These are phyloP conservation scores for Pristionchus entomophagus DNA, from an alignment of 2,888 invertebrate species.

Conservation along the genomic window DNA sequence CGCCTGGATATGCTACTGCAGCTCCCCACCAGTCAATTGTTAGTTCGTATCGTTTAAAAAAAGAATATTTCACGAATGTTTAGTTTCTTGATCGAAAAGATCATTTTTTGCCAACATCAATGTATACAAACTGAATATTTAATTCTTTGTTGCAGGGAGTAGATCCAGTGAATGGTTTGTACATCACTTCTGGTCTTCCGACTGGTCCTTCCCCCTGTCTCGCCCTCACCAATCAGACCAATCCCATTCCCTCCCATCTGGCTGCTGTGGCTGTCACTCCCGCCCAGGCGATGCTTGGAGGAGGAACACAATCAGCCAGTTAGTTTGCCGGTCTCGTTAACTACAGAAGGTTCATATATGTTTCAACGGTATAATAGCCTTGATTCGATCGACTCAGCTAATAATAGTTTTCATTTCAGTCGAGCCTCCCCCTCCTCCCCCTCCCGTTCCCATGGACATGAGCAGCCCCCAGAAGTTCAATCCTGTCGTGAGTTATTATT, in stretches of 20 bases:
- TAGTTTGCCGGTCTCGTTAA: background rate
- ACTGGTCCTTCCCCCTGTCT: constrained; percentile 28
- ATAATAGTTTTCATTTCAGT: background rate
- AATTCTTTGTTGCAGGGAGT: constrained; percentile 19
- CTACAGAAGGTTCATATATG: background rate
- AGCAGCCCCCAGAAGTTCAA: background rate
- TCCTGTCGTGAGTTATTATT: background rate
- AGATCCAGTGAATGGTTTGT: constrained; percentile 46
- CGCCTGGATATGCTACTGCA: constrained; percentile 5
- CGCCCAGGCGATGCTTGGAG: background rate
- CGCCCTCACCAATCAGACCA: constrained; percentile 15
- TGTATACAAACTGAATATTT: background rate
- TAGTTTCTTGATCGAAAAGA: no score
- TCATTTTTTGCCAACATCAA: no score
- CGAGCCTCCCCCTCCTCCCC: constrained; percentile 23
- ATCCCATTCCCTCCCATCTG: constrained; percentile 31
- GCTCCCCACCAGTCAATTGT: constrained; percentile 47
- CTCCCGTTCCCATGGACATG: background rate
- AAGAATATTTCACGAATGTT: background rate
- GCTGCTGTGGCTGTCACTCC: constrained; percentile 10
- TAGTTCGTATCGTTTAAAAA: background rate
- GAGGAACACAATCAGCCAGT: background rate
- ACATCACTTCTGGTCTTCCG: constrained; percentile 26
- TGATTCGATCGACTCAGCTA: background rate
- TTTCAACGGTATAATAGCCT: background rate